phyloP scores from a whole-genome alignment of 1,140 invertebrate genomes.

The Diuraphis noxia region DNA sequence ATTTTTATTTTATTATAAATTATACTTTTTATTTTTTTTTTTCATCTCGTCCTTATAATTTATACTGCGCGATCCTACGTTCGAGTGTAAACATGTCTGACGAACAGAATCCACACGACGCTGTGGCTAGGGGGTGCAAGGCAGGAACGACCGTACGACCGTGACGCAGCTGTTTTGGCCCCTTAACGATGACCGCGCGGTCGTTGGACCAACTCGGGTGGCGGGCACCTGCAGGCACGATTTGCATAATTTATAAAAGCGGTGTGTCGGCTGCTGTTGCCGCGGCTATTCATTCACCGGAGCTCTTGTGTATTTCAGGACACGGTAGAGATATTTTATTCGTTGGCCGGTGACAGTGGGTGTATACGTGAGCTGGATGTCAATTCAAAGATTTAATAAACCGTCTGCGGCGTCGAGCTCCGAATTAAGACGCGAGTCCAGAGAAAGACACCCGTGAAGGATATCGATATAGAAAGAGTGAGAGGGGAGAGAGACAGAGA shows the following conservation, averaged over 20 bases:
- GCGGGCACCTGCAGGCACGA: background rate
- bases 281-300: constrained; percentile 6
- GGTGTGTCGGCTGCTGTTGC: constrained; percentile 10
- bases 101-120: background rate
- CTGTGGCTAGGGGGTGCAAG: background rate
- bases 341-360: background rate
- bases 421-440: background rate
- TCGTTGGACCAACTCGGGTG: background rate
- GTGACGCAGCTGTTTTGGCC: background rate
- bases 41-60: background rate
- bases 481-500: background rate
- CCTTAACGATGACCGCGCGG: constrained; percentile 28
- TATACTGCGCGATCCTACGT: background rate
- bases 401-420: background rate
- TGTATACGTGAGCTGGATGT: background rate
- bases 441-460: background rate
- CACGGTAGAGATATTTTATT: background rate
- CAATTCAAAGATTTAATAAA: constrained; percentile 33
- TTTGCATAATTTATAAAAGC: constrained; percentile 31
- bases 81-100: background rate
- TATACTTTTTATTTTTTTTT: background rate
- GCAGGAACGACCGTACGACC: background rate
- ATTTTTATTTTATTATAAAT: background rate
- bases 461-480: background rate
- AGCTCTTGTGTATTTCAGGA: background rate